These are phyloP conservation scores for Camponotus fellah DNA, from an alignment of 2,888 invertebrate species.

Conservation along the genomic window DNA sequence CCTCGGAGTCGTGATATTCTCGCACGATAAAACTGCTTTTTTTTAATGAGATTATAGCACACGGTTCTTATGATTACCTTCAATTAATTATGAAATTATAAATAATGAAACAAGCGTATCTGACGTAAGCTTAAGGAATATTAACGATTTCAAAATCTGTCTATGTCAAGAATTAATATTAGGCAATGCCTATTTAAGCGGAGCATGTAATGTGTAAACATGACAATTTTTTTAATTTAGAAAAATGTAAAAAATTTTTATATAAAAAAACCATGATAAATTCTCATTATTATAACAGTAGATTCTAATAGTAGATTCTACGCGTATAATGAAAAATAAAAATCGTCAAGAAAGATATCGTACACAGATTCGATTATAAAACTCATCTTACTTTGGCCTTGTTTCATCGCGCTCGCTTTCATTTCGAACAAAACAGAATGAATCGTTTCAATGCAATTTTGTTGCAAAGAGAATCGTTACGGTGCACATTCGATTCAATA, in stretches of 20 bases:
- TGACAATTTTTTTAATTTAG: too few relatives aligned
- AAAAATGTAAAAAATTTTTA: not conserved
- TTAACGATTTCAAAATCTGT: constrained; percentile 3
- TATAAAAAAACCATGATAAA: not conserved
- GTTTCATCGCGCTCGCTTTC: constrained; percentile 16
- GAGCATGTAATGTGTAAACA: not conserved
- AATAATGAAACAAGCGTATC: constrained; percentile 24
- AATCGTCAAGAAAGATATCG: not conserved
- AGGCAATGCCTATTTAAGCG: not conserved
- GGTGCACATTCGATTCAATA: constrained; percentile 47
- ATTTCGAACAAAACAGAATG: constrained; percentile 26
- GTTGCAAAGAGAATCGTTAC: constrained; percentile 59
- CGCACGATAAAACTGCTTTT: not conserved
- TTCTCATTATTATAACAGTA: too few relatives aligned
- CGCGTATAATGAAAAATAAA: not conserved
- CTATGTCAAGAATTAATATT: not conserved
- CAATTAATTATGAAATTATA: constrained; percentile 36
- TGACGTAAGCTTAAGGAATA: not conserved
- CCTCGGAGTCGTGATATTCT: constrained; percentile 54
- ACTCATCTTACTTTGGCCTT: constrained; percentile 8
- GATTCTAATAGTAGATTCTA: not conserved
- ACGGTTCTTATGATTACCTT: constrained; percentile 27
- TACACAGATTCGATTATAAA: constrained; percentile 16
- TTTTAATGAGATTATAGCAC: constrained; percentile 16
- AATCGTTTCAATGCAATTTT: constrained; percentile 59